phyloP scores from a whole-genome alignment of 1,140 invertebrate species.

The Cydia pomonella region DNA sequence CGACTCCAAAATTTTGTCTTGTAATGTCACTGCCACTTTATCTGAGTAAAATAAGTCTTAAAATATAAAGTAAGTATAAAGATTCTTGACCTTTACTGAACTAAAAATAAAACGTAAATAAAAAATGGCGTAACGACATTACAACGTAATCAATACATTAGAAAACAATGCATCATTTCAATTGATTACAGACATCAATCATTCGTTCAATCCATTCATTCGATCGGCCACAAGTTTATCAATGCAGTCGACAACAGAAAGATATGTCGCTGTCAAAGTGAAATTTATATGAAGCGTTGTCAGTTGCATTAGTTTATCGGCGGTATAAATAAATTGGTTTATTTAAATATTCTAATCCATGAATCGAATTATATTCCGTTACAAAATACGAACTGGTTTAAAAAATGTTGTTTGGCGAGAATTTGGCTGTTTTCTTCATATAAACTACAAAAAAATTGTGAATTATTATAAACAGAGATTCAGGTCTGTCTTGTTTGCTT shows the following conservation, averaged over 20 bases:
- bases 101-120: conserved; percentile 4
- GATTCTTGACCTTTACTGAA: background rate
- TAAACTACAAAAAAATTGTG: background rate
- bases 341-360: conserved; percentile 9
- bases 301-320: background rate
- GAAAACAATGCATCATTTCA: conserved; percentile 31
- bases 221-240: conserved; percentile 3
- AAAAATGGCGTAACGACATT: conserved; percentile 21
- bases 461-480: background rate
- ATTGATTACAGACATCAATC: conserved; percentile 28
- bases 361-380: conserved; percentile 24
- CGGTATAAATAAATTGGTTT: background rate
- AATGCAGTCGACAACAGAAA: background rate
- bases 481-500: conserved; percentile 8
- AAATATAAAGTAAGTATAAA: background rate
- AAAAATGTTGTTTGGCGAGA: conserved; percentile 25
- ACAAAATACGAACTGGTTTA: conserved; percentile 25
- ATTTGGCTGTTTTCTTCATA: conserved; percentile 9
- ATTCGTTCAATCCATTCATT: conserved; percentile 26
- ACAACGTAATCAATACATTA: conserved; percentile 16
- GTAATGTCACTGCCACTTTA: too few species aligned
- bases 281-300: conserved; percentile 9
- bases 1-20: background rate
- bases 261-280: conserved; percentile 11
- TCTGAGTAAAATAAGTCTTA: background rate